Evolutionary conservation across 2,797 vertebrate species (phyloP).

Genomic region (Discoglossus pictus): DNA sequence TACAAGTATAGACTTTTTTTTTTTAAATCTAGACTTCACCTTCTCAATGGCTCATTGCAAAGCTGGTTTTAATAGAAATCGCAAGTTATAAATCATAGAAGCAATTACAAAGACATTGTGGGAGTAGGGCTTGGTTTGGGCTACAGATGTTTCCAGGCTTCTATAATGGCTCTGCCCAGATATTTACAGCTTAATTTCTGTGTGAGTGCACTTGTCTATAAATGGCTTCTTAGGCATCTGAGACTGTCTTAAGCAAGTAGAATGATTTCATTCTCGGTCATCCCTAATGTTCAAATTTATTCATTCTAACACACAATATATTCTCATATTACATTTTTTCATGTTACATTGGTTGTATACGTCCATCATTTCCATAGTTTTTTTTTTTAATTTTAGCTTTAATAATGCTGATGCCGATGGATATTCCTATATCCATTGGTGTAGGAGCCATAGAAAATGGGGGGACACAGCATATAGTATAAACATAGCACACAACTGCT

Average conservation of each 20-base stretch:
- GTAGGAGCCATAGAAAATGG: no score
- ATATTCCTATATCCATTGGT: conserved; percentile 54
- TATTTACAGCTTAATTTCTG: conserved; percentile 80
- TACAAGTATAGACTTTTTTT: conserved; percentile 48
- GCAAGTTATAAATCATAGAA: conserved; percentile 70
- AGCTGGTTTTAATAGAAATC: conserved; percentile 70
- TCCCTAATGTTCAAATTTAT: conserved; percentile 61
- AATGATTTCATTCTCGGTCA: conserved; percentile 61
- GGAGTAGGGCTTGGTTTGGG: conserved; percentile 60
- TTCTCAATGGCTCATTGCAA: conserved; percentile 68
- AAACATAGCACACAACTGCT: no score
- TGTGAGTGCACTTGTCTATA: conserved; percentile 69
- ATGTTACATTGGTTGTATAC: not conserved
- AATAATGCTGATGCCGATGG: conserved; percentile 33
- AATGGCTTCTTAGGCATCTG: conserved; percentile 66
- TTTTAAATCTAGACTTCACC: conserved; percentile 55
- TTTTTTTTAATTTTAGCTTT: conserved; percentile 21
- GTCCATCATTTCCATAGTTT: not conserved
- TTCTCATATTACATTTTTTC: conserved; percentile 54
- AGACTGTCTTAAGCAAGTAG: conserved; percentile 57
- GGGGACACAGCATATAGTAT: no score
- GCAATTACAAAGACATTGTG: conserved; percentile 70
- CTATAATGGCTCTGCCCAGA: conserved; percentile 68
- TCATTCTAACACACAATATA: conserved; percentile 58
- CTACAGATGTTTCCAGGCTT: conserved; percentile 71